Evolutionary conservation across 2,888 invertebrate genomes (phyloP), one percentile per base, ranked within the genome.

Genomic region (Athalia circularis): DNA sequence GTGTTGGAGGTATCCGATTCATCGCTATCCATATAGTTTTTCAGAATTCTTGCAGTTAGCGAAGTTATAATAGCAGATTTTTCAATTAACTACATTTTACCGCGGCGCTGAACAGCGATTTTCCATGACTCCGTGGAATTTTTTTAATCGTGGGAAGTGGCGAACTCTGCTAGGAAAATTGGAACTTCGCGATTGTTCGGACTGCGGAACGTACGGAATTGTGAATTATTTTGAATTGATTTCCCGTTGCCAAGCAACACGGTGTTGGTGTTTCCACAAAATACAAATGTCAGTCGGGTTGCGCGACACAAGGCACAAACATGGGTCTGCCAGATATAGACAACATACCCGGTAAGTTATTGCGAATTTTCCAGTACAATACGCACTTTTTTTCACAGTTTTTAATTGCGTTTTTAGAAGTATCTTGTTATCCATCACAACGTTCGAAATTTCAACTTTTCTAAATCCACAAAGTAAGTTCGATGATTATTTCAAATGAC

Each of bases 321-420:
- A 88, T 88, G 88, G 88, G 87, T 78, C 84, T 88, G 80, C 84
- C 88, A 77, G 88, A 88, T 81, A 86, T 88, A 81, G 88, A 88
- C 80, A 86, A 86, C 78, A 88, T 88, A 86, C 88, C 88, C 79
- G 88, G 88, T 88, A 88, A 88, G 72, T 47, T 11, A 54, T 54
- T n/a, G 45, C 45, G 45, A 11, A 47, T 47, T 59, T 6, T 62
- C 29, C n/a, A 54, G 54, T 54, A 54, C 9, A 54, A 54, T 54
- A 54, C 54, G n/a, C 54, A n/a, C 54, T 54, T 54, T n/a, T 54
- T 54, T 54, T 4, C 2, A 29, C 29, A 29, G 29, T 29, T 29
- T 29, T 29, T 29, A 29, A 29, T 29, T 29, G 29, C 1, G 0
- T 29, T 29, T 29, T 29, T 1, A 29, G 29, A 29, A 29, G 29